Conservation (phyloP, 1,140 invertebrate species). For the Heliconius eleuchia region DNA sequence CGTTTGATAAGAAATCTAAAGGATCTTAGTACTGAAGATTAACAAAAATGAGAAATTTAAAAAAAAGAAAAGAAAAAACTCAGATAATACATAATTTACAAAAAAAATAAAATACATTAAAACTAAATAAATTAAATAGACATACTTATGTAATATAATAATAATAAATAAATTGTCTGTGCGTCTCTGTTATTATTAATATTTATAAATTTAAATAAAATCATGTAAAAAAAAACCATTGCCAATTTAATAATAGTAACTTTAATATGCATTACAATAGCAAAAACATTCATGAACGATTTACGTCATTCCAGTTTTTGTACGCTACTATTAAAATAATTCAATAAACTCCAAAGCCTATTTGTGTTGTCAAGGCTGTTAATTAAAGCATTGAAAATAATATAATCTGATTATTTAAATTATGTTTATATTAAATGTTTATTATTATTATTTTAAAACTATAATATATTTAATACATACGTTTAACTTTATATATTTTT, state of each 20-base stretch:
- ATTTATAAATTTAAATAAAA: background rate
- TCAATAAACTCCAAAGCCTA: slow-evolving; percentile 12
- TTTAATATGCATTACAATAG: background rate
- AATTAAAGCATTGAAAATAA: background rate
- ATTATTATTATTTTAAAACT: background rate
- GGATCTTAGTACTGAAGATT: background rate
- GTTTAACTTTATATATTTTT: too few relatives aligned
- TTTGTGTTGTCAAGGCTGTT: background rate
- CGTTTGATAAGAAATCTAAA: background rate
- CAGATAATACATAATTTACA: too few relatives aligned
- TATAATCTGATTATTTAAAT: background rate
- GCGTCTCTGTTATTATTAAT: background rate
- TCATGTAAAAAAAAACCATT: background rate
- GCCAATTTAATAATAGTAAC: background rate
- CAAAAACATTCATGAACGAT: slow-evolving; percentile 5
- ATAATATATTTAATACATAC: background rate
- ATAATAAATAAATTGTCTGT: background rate
- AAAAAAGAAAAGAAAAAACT: too few relatives aligned
- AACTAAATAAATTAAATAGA: background rate
- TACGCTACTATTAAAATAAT: slow-evolving; percentile 5
- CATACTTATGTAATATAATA: background rate
- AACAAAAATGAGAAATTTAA: background rate
- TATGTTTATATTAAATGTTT: background rate
- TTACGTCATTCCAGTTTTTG: slow-evolving; percentile 21
- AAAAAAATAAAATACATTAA: too few relatives aligned